Percentiles rank a stretch among this genome's conserved stretches.
phyloP scores from a whole-genome alignment of 2,113 vertebrate genomes.

The Cyanistes caeruleus region DNA sequence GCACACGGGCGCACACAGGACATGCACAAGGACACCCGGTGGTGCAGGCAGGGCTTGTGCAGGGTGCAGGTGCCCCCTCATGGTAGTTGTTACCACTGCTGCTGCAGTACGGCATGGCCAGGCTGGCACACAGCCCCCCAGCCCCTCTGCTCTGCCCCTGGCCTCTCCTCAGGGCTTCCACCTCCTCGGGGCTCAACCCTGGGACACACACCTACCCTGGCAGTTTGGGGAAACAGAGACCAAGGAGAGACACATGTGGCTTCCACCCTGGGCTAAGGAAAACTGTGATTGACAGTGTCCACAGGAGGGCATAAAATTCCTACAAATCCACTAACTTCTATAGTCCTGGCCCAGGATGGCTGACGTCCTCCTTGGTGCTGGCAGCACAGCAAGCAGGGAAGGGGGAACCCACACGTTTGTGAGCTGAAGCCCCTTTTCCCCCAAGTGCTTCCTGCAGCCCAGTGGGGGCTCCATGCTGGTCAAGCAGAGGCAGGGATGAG shows the following conservation, averaged over 20 bases:
- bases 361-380: not conserved
- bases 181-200: not conserved
- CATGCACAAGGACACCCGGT: too few relatives aligned
- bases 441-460: not conserved
- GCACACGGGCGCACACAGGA: not conserved
- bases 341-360: not conserved
- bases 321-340: not conserved
- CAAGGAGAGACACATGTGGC: not conserved
- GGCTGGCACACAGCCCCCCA: not conserved
- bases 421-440: not conserved
- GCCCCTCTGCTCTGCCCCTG: not conserved
- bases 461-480: not conserved
- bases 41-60: not conserved
- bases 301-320: not conserved
- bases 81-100: not conserved
- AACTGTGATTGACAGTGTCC: not conserved
- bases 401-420: not conserved
- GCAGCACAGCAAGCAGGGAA: not conserved
- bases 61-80: slow-evolving; percentile 1
- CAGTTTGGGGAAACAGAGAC: not conserved
- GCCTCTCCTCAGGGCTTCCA: not conserved
- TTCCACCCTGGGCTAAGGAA: not conserved
- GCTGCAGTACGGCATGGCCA: not conserved
- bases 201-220: fast-evolving
- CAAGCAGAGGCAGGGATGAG: not conserved